Base-by-base conservation (phyloP, 2,113 vertebrate species). In the Erythrocercus mccallii region DNA sequence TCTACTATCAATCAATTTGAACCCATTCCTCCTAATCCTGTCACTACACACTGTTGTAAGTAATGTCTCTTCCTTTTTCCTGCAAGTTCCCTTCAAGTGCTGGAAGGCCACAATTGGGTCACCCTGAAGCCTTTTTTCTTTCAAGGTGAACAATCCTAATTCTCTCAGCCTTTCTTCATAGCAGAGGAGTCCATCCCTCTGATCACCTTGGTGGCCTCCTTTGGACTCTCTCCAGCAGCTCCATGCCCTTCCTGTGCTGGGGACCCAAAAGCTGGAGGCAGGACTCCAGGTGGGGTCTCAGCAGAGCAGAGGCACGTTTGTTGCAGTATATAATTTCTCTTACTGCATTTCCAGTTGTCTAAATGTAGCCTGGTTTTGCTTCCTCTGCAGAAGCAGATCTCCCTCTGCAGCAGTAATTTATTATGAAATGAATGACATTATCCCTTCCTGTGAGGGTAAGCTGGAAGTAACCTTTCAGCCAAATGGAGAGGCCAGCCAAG, bases 1-100 rank as follows among this genome's bases (percentile, higher is more conserved):
- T 9, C 16, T 47, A 0, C 5, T 60, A 24, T 53, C 8, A 19
- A 0, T 54, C 11, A 18, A 2, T 68, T 54, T 10, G 21, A 47
- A 19, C 17, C 21, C 35, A 10, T 54, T 69, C 9, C 21, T 40
- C 5, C 61, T 61, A 27, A 14, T 40, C 10, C 25, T 54, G 14
- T 47, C 53, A 30, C 14, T 47, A 24, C n/a, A 47, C 14, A 5
- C 11, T 45, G 24, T 19, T 76, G 10, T 47, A 17, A 31, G 25
- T 15, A 22, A 38, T 27, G 6, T 38, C n/a, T 65, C 33, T 8
- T 35, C 5, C 23, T 45, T 33, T 64, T 50, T 35, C 13, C 24
- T 53, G 4, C 31, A n/a, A 27, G 12, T 68, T 69, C 17, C 25
- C n/a, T 47, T 68, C 47, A 18, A 21, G 21, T 45, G 15, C n/a